Base-by-base conservation (phyloP, 2,888 invertebrate genomes). In the Harmothoe impar region DNA sequence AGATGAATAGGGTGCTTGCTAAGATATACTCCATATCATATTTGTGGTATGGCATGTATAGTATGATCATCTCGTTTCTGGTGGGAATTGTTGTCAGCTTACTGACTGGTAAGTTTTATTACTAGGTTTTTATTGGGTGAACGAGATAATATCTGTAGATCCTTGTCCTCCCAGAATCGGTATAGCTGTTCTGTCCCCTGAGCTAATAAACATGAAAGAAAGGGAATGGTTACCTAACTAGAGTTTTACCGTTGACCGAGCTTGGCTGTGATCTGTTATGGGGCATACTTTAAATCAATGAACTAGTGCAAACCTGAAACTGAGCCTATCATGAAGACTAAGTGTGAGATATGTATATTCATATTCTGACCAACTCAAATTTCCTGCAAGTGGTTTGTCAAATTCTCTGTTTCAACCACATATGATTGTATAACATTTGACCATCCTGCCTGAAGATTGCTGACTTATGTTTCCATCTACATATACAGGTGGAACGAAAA, bases 71-170 rank as follows among this genome's bases (percentile, higher is more conserved):
- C 15, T 12, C 54, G 7, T 86, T 86, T 25, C 17, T 86, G 25
- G 86, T 86, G n/a, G 86, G 86, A 3, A 52, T 86, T 20, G 23
- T 86, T 52, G 54, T 86, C 52, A 86, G 86, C 20, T 52, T 86
- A 29, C 56, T 86, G 10, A 86, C 54, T 25, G 86, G 86, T 86
- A 31, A 25, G 54, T 43, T 72, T 5, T 29, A 7, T 33, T 77
- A 31, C 33, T 31, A 31, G 7, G n/a, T n/a, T 31, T 15, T 7
- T 10, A 31, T 77, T 29, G 29, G 29, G 77, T 5, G 25, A 77
- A 29, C 77, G 33, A 31, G 5, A 77, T 25, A 15, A 7, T 17
- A 31, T 29, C 10, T 31, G 5, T 7, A 33, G n/a, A n/a, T n/a
- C n/a, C 31, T 68, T 20, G 68, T 7, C n/a, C n/a, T n/a, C 7